A percentile compares a stretch with the other conserved stretches of the same genome.
Conservation (phyloP, 2,113 vertebrate genomes). For the Bothrops jararaca region DNA sequence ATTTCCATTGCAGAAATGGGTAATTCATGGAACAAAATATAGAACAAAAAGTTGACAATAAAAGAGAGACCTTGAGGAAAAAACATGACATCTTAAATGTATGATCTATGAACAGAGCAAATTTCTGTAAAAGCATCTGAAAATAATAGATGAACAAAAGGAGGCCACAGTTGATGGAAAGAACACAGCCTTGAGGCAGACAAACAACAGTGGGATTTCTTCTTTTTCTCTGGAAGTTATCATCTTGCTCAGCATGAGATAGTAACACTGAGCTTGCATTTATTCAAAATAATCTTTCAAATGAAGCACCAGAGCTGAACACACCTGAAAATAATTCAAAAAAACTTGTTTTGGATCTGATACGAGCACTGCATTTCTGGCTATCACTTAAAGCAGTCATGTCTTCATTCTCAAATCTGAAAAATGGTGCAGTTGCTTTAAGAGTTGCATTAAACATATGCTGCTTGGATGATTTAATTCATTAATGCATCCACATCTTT, state of each 20-base stretch:
- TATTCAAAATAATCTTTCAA: not conserved
- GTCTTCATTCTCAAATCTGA: not conserved
- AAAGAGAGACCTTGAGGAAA: not conserved
- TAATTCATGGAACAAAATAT: not conserved
- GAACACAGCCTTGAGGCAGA: not conserved
- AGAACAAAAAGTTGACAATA: not conserved
- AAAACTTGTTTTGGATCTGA: not conserved
- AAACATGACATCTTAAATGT: not conserved
- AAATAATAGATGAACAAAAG: not conserved
- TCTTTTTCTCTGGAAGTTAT: not conserved
- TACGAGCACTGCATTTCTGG: not conserved
- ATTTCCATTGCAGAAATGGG: not conserved
- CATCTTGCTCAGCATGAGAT: not conserved
- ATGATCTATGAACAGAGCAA: not conserved
- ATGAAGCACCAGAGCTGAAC: not conserved
- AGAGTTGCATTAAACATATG: not conserved
- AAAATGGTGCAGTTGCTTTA: not conserved
- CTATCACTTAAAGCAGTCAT: not conserved
- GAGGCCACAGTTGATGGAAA: not conserved
- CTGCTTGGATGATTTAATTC: not conserved
- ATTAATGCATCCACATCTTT: not conserved
- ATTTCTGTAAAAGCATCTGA: not conserved
- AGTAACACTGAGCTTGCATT: not conserved
- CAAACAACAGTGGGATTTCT: not conserved
- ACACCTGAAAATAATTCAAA: not conserved